These are phyloP conservation scores for Eufriesea mexicana DNA, from an alignment of 1,140 invertebrate species.

Conservation along the genomic window DNA sequence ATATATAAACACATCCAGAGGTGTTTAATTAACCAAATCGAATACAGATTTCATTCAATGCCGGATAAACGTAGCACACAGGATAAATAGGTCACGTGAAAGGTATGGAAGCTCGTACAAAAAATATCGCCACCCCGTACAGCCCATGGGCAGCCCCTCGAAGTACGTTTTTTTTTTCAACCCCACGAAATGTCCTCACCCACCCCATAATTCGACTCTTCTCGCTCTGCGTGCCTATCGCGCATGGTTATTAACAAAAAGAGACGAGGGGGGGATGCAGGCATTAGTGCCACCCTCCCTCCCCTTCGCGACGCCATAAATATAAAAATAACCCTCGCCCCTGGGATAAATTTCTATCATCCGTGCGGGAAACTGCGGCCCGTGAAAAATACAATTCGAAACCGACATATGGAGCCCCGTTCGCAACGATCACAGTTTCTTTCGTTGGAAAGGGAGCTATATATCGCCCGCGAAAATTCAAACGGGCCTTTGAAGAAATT, in stretches of 20 bases:
- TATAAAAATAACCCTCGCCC: constrained; percentile 74
- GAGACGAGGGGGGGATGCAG: constrained; percentile 65
- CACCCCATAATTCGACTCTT: constrained; percentile 70
- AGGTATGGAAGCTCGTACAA: not conserved
- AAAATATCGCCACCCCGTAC: not conserved
- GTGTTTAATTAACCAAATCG: not conserved
- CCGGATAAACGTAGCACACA: no score
- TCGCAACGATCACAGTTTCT: constrained; percentile 20
- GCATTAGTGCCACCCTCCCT: constrained; percentile 75
- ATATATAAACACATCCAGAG: not conserved
- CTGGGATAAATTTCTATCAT: constrained; percentile 52
- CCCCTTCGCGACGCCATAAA: constrained; percentile 71
- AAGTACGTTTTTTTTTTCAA: constrained; percentile 56
- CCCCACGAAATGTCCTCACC: constrained; percentile 66
- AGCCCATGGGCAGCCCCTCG: constrained; percentile 41
- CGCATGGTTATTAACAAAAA: constrained; percentile 77
- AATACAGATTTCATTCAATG: not conserved
- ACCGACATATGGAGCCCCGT: constrained; percentile 73
- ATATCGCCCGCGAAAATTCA: not conserved
- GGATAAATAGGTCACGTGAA: constrained; percentile 3
- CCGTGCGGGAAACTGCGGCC: constrained; percentile 38
- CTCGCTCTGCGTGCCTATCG: constrained; percentile 71
- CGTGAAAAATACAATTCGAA: constrained; percentile 75
- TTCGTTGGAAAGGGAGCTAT: not conserved
- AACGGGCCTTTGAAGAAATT: not conserved